These are phyloP conservation scores for Pedetes capensis DNA, from an alignment of 2,113 vertebrate species.

Conservation along the genomic window DNA sequence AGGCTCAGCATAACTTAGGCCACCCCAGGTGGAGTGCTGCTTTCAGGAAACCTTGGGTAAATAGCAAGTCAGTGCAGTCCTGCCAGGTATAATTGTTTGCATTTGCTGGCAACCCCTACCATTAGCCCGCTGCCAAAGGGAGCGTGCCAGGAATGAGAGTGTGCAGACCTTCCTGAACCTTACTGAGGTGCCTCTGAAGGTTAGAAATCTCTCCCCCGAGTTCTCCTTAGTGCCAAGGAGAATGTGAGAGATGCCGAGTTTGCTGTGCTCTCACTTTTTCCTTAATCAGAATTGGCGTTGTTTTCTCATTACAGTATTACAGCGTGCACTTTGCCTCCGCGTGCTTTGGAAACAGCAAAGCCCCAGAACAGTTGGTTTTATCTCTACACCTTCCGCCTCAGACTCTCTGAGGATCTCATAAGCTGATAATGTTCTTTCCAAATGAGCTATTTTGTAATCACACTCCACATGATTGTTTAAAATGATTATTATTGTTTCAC, in stretches of 20 bases:
- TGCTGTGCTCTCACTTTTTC: conserved; percentile 18
- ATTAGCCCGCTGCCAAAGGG: background rate
- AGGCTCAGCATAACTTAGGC: background rate
- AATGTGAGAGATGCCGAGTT: background rate
- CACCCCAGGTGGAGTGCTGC: conserved; percentile 22
- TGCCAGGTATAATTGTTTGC: conserved; percentile 24
- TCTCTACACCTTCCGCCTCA: conserved; percentile 31
- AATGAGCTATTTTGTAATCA: conserved; percentile 73
- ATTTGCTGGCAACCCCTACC: background rate
- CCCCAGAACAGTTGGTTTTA: conserved; percentile 19
- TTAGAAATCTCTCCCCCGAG: background rate
- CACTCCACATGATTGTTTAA: conserved; percentile 67
- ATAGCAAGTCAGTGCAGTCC: background rate
- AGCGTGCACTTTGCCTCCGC: background rate
- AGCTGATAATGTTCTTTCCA: conserved; percentile 72
- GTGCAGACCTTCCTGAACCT: background rate
- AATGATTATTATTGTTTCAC: conserved; percentile 68
- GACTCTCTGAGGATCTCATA: conserved; percentile 62
- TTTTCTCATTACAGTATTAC: conserved; percentile 46
- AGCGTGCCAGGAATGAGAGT: background rate
- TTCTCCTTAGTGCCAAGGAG: background rate
- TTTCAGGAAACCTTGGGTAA: conserved; percentile 20
- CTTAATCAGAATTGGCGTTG: conserved; percentile 46
- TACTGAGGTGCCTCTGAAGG: background rate
- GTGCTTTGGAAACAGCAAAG: conserved; percentile 29